phyloP scores from a whole-genome alignment of 2,888 invertebrate genomes.

The Agrenia bidenticulata region DNA sequence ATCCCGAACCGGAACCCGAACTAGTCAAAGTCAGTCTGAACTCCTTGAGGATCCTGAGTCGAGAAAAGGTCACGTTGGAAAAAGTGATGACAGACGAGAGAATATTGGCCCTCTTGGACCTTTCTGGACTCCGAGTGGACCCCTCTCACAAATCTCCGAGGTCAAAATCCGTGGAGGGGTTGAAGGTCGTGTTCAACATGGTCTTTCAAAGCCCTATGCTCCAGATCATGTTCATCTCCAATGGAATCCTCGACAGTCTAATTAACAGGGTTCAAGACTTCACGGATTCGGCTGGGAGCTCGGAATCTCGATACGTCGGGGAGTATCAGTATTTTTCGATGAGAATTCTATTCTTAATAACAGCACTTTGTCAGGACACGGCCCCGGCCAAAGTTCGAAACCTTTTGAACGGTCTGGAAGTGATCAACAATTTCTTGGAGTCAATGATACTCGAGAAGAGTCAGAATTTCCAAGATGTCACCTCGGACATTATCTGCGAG shows the following conservation, averaged over 20 bases:
- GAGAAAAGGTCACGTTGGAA: constrained; percentile 74
- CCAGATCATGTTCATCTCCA: constrained; percentile 64
- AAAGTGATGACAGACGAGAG: constrained; percentile 68
- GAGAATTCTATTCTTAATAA: constrained; percentile 82
- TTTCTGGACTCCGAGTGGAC: constrained; percentile 61
- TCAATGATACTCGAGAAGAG: constrained; percentile 61
- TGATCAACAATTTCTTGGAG: constrained; percentile 69
- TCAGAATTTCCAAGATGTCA: constrained; percentile 55
- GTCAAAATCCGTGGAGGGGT: constrained; percentile 65
- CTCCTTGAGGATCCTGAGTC: constrained; percentile 68
- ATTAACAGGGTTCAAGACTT: constrained; percentile 70
- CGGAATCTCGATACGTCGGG: too few species aligned
- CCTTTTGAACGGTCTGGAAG: constrained; percentile 69
- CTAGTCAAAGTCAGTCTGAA: constrained; percentile 56
- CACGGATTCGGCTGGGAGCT: constrained; percentile 60
- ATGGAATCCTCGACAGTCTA: constrained; percentile 70
- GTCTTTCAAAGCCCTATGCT: constrained; percentile 72
- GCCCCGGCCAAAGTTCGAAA: constrained; percentile 65
- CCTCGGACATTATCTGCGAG: constrained; percentile 69
- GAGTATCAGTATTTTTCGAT: constrained; percentile 82
- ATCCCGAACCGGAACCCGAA: background rate
- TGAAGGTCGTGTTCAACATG: constrained; percentile 87
- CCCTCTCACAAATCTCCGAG: constrained; percentile 38
- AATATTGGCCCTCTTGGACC: constrained; percentile 67
- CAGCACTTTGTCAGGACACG: constrained; percentile 74